Base-by-base conservation (phyloP, 30 jellyfish, hydroid and myxozoan genomes). In the Chrysaora quinquecirrha region DNA sequence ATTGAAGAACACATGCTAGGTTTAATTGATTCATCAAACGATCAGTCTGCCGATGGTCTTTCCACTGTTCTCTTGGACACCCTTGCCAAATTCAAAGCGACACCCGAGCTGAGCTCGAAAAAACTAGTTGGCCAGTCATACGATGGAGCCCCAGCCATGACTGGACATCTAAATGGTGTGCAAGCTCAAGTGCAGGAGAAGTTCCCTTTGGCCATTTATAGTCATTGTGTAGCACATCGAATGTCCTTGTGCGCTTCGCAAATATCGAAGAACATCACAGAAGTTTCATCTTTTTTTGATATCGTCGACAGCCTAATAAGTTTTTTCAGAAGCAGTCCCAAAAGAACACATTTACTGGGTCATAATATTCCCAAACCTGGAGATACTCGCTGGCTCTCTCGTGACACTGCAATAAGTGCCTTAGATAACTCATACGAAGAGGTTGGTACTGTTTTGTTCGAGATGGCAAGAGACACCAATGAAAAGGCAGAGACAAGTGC, bases 331-430 rank as follows among this genome's bases (percentile, higher is more conserved):
- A 64, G 76, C 66, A 80, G 90, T 48, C 83, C 83, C 23, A 80
- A 80, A 68, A 33, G 90, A 25, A 80, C 64, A 30, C 21, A 32
- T 2, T 71, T 18, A 56, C 64, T 80, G 32, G 90, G 90, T 7
- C 48, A 6, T 48, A 64, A 80, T 23, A 75, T 80, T 2, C 90
- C 83, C 47, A 80, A 64, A 34, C 90, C 83, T 14, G 76, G 75
- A 22, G 90, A 80, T 58, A 80, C 90, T 7, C 34, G 90, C 28
- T 80, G 90, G 90, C 83, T 80, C 19, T 80, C 90, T 10, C 90
- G 76, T 35, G 90, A 80, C 28, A 34, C 62, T 23, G 83, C 90
- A 20, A 48, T 68, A 14, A 3, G 46, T 47, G 83, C 47, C 30
- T 46, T 80, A 14, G 90, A 80, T 32, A 30, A 35, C 23, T 30